Evolutionary conservation across 2,888 invertebrate species (phyloP).

Genomic region (Itoplectis maculator): DNA sequence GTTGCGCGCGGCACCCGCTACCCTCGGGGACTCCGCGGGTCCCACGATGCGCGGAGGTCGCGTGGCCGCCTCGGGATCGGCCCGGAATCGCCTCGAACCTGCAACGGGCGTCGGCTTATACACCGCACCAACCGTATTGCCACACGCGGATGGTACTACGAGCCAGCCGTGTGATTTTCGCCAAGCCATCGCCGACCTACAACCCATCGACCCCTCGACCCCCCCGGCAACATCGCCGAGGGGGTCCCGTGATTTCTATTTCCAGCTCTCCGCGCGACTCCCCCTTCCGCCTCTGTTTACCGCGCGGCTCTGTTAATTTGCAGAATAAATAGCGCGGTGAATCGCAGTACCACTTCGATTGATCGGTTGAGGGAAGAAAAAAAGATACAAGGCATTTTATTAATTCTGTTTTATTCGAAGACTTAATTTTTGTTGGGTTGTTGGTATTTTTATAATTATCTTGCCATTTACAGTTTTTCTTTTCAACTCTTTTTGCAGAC

Average conservation of each 20-base stretch:
- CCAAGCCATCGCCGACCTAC: conserved; percentile 65
- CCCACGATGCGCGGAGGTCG: conserved; percentile 66
- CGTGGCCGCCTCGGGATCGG: conserved; percentile 58
- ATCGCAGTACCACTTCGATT: background rate
- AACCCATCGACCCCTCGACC: background rate
- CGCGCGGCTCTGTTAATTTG: conserved; percentile 50
- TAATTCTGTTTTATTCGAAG: too few species aligned
- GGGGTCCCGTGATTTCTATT: conserved; percentile 58
- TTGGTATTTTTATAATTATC: too few species aligned
- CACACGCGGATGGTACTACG: conserved; percentile 53
- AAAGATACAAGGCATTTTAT: background rate
- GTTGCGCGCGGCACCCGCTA: conserved; percentile 32
- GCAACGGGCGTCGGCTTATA: conserved; percentile 64
- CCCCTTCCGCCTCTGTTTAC: conserved; percentile 11
- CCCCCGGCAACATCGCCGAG: conserved; percentile 7
- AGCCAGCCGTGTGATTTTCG: conserved; percentile 79
- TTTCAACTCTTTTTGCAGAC: too few species aligned
- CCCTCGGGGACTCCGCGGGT: conserved; percentile 54
- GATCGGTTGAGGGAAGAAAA: too few species aligned
- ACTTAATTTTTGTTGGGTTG: too few species aligned
- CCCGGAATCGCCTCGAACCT: conserved; percentile 62
- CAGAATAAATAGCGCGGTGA: background rate
- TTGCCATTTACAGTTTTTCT: too few species aligned
- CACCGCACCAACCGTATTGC: conserved; percentile 52
- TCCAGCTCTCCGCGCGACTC: conserved; percentile 40